phyloP scores from a whole-genome alignment of 64 coral and sea anemone species.

The Actinia equina region DNA sequence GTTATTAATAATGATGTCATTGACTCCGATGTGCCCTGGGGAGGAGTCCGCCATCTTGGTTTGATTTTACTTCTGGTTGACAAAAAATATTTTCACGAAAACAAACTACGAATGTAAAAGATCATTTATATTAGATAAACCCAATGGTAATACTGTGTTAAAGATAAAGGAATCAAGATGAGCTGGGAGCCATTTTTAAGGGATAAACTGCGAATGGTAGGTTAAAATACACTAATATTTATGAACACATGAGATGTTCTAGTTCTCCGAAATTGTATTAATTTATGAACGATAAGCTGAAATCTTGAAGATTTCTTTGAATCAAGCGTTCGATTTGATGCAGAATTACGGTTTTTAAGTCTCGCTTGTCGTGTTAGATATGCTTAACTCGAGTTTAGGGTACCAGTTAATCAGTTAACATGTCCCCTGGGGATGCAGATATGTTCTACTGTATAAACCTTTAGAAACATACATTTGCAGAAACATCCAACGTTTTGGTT shows the following conservation, averaged over 20 bases:
- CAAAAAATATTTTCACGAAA: not conserved
- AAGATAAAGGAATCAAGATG: conserved; percentile 22
- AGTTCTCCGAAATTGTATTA: not conserved
- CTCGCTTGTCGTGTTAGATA: too few relatives aligned
- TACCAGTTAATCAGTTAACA: too few relatives aligned
- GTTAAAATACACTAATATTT: not conserved
- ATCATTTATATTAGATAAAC: not conserved
- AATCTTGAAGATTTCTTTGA: not conserved
- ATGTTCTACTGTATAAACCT: too few relatives aligned
- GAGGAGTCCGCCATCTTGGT: conserved; percentile 11
- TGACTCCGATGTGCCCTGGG: not conserved
- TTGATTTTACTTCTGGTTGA: not conserved
- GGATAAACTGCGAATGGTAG: conserved; percentile 62
- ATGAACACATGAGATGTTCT: not conserved
- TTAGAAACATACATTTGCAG: too few relatives aligned
- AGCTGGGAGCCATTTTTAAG: conserved; percentile 42
- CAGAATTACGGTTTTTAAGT: too few relatives aligned
- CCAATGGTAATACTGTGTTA: not conserved
- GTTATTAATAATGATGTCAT: not conserved
- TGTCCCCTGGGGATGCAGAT: too few relatives aligned
- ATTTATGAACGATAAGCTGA: not conserved
- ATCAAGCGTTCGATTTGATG: not conserved
- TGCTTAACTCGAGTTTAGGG: too few relatives aligned
- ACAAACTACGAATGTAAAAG: conserved; percentile 7
- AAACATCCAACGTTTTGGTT: too few relatives aligned